Base-by-base conservation (phyloP, 2,888 invertebrate species). In the Cephalotes varians region DNA sequence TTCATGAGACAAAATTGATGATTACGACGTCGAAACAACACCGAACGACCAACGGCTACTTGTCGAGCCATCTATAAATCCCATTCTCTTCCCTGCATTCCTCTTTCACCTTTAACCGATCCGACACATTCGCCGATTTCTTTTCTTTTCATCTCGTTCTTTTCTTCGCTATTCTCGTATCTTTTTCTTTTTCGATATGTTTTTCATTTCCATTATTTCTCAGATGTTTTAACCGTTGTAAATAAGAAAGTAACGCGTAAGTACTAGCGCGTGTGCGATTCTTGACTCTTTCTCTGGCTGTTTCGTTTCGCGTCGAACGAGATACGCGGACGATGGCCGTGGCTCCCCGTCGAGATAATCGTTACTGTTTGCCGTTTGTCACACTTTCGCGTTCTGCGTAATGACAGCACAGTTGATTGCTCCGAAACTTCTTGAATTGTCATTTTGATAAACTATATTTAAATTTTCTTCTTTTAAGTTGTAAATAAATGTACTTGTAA, bases 1-100 rank as follows among this genome's bases (percentile, higher is more conserved):
- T 90, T 90, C 90, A 90, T 86, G 88, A 88, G 89, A 86, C 86
- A 83, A 91, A 90, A 91, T 91, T 91, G 87, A 91, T 91, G 90
- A 91, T 91, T 91, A 89, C 88, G 88, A 90, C 89, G 86, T 86
- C 72, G 86, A 84, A 71, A 86, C 71, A 73, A 84, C 54, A 40
- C 74, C 73, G 67, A 73, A 49, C 44, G 67, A 67, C 60, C 64
- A 83, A 44, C 34, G 60, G 72, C 79, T 81, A 85, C 82, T 76
- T 72, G 28, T 31, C 67, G 49, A 56, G 15, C 79, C 21, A 62
- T 64, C 21, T 77, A 81, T 72, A 71, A 62, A 47, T 80, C 54
- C 37, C 44, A 58, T 58, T 56, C 47, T 49, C 10, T 28, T 72
- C 49, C 4, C 60, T 28, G 64, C 54, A 54, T 44, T 2, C 31